Conservation (phyloP, 2,888 invertebrate species). For the Dioctria rufipes region DNA sequence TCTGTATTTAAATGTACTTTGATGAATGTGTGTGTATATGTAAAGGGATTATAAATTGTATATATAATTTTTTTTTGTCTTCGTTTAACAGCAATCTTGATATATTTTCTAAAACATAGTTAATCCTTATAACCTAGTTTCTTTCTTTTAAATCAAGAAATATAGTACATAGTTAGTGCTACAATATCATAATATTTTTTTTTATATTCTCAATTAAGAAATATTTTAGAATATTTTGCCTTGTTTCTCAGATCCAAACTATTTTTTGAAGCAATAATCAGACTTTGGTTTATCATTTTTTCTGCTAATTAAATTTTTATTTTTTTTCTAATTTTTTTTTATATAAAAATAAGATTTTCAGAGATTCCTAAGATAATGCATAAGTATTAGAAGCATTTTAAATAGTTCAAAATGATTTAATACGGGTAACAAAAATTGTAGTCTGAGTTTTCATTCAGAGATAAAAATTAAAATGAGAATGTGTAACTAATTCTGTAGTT, state of each 20-base stretch:
- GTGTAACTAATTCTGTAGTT: too few relatives aligned
- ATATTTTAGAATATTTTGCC: conserved; percentile 38
- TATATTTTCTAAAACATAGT: conserved; percentile 28
- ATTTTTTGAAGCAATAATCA: conserved; percentile 37
- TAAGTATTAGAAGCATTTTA: not conserved
- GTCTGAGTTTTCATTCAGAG: not conserved
- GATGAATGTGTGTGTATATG: not conserved
- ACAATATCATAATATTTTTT: conserved; percentile 7
- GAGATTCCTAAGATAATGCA: not conserved
- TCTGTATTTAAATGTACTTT: not conserved
- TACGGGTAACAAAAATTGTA: not conserved
- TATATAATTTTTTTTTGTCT: not conserved
- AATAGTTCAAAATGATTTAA: not conserved
- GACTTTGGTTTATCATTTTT: conserved; percentile 44
- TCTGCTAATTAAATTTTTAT: not conserved
- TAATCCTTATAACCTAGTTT: not conserved
- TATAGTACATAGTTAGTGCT: not conserved
- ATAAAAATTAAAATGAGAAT: too few relatives aligned
- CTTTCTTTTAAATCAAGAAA: not conserved
- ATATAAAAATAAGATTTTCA: not conserved
- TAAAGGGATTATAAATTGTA: conserved; percentile 8
- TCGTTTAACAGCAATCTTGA: conserved; percentile 22
- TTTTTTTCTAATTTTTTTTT: not conserved
- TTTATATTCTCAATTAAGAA: conserved; percentile 22
- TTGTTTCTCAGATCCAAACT: conserved; percentile 42